Base-by-base conservation (phyloP, 2,797 vertebrate species). In the Anolis apletophallus region DNA sequence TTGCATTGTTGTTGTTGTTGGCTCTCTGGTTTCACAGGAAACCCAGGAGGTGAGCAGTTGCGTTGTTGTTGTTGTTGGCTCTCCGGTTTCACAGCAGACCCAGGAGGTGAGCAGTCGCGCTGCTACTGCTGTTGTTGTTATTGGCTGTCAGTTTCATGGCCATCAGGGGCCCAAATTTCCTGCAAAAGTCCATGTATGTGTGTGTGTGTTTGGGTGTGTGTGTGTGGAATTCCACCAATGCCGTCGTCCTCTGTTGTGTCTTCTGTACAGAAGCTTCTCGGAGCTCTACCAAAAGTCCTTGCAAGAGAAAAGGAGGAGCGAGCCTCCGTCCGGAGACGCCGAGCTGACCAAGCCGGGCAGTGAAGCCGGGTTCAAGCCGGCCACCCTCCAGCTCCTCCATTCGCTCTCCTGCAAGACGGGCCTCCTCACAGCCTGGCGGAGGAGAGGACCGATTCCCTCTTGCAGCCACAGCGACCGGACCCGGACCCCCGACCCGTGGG, bases 271-370 rank as follows among this genome's bases (percentile, higher is more conserved):
- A 95, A 98, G 98, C 92, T 98, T 98, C 91, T 98, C 98, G 0
- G 98, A 99, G 95, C 95, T 98, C 36, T 99, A 98, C 94, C 96
- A 95, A 92, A 98, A 98, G 91, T 98, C 98, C 71, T 97, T 98
- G 91, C 97, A 98, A 88, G 98, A 98, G 57, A 96, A 96, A 0
- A 97, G 97, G 88, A 96, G 96, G 83, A 97, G 97, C 86, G 97
- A 96, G 1, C 97, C 97, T 55, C 94, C 94, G 21, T 57, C 71
- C 0, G 46, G 68, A 0, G 88, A 86, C 0, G 64, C 46, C 94
- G 88, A 86, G 3, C 75, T 86, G 94, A 92, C 89, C 96, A 94
- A 6, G 97, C 96, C 84, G 95, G 96, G 93, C 97, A 94, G 94
- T 59, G 92, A 94, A 77, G 36, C 29, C 21, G 72, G 85, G 80